Base-by-base conservation (phyloP, 2,888 invertebrate species). In the Eulithis testata region DNA sequence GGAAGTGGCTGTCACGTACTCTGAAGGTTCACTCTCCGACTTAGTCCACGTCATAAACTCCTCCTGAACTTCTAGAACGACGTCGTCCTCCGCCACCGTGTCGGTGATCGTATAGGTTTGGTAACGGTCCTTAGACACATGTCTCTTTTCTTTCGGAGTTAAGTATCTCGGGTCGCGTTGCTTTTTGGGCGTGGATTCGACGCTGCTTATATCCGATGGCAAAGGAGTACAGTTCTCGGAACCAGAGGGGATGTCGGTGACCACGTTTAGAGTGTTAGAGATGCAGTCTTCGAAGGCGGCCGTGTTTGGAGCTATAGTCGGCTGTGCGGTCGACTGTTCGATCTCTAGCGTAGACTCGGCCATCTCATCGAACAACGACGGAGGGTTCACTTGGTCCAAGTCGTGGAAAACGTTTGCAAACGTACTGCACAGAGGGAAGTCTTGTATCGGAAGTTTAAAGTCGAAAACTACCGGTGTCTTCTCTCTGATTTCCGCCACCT, bases 61-160 rank as follows among this genome's bases (percentile, higher is more conserved):
- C 11, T 91, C 90, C 56, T 86, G 87, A 3, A 84, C 82, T 72
- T 88, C 86, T 4, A 85, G 63, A 7, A 82, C 82, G 1, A 83
- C 76, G 8, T 88, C 89, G 51, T 69, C 80, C 52, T 88, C 90
- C 0, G 86, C 76, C 1, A 82, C 84, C 3, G 82, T 83, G 62
- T 95, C 95, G 0, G 95, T 95, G 49, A 97, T 96, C 0, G 97
- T 97, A 80, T 97, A 97, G 0, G 97, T 97, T 82, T 96, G 96
- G 81, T 95, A 97, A 67, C 97, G 94, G 76, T 97, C 97, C 80
- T 96, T 96, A 2, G 96, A 95, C 45, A 96, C 85, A 73, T 95
- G 95, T 49, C 97, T 91, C 78, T 96, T 96, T 80, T 97, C 97
- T 84, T 96, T 97, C 0, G 97, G 96, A 0, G 97, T 97, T 65